A percentile compares a stretch with the other conserved stretches of the same genome.
phyloP scores from a whole-genome alignment of 2,888 invertebrate genomes.

The Ptilodon capucinus region DNA sequence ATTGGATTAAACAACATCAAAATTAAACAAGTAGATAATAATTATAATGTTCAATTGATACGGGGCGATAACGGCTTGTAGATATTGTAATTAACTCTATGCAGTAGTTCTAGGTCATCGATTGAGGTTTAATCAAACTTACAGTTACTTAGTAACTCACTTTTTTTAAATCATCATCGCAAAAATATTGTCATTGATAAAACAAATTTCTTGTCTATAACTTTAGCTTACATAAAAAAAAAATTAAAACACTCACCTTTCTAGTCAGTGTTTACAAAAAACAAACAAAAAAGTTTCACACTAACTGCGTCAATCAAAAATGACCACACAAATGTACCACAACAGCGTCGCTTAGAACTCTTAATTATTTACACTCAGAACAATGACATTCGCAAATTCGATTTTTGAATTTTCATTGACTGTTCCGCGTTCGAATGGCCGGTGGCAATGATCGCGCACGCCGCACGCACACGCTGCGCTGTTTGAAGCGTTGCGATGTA shows the following conservation, averaged over 20 bases:
- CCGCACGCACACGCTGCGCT: constrained; percentile 54
- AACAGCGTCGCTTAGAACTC: constrained; percentile 37
- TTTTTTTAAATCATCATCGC: too few species aligned
- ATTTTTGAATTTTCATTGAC: constrained; percentile 49
- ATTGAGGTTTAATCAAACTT: too few species aligned
- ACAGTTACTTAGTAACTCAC: too few species aligned
- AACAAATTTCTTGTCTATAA: background rate
- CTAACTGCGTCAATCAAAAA: constrained; percentile 23
- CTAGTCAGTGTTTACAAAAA: constrained; percentile 28
- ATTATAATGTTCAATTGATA: too few species aligned
- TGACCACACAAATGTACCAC: constrained; percentile 50
- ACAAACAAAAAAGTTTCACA: constrained; percentile 28
- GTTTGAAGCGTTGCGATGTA: constrained; percentile 62
- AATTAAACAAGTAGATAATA: too few species aligned
- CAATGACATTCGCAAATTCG: constrained; percentile 49
- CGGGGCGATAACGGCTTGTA: too few species aligned
- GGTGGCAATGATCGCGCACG: constrained; percentile 35
- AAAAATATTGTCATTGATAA: too few species aligned
- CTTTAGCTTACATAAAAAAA: background rate
- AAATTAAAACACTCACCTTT: constrained; percentile 37
- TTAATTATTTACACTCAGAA: constrained; percentile 33
- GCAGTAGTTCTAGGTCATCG: too few species aligned
- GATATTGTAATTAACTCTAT: too few species aligned
- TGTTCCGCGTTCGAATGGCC: constrained; percentile 48
- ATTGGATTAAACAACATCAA: too few species aligned